These are phyloP conservation scores for Callorhinus ursinus DNA, from an alignment of 2,113 vertebrate species.

Conservation along the genomic window DNA sequence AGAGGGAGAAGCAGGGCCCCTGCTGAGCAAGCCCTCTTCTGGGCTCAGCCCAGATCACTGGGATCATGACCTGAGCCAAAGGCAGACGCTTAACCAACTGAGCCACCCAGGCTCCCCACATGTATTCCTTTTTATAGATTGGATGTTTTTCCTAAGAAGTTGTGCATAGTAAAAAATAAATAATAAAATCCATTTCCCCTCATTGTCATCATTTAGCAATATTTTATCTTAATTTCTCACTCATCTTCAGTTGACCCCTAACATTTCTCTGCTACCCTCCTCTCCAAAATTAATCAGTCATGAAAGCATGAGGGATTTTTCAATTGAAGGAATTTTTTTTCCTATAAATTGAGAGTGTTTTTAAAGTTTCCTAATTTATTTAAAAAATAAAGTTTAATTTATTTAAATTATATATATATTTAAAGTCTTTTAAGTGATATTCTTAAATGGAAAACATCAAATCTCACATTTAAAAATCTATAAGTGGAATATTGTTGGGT, in stretches of 20 bases:
- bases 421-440: conserved; percentile 43
- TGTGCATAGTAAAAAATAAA: neutral
- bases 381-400: neutral
- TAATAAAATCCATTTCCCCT: neutral
- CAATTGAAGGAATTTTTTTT: neutral
- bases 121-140: neutral
- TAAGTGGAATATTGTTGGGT: neutral
- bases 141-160: neutral
- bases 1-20: neutral
- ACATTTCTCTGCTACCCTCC: neutral
- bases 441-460: neutral
- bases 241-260: neutral
- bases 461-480: neutral
- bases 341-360: neutral
- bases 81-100: neutral
- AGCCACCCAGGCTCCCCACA: neutral
- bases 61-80: neutral
- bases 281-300: conserved; percentile 24
- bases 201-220: neutral
- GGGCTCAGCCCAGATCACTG: neutral
- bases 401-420: neutral
- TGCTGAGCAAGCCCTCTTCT: neutral
- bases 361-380: conserved; percentile 47
- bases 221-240: neutral
- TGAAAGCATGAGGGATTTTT: neutral